Percentiles rank a stretch among this genome's conserved stretches.
These are phyloP conservation scores for Trogon surrucura DNA, from an alignment of 2,113 vertebrate genomes.

Conservation along the genomic window DNA sequence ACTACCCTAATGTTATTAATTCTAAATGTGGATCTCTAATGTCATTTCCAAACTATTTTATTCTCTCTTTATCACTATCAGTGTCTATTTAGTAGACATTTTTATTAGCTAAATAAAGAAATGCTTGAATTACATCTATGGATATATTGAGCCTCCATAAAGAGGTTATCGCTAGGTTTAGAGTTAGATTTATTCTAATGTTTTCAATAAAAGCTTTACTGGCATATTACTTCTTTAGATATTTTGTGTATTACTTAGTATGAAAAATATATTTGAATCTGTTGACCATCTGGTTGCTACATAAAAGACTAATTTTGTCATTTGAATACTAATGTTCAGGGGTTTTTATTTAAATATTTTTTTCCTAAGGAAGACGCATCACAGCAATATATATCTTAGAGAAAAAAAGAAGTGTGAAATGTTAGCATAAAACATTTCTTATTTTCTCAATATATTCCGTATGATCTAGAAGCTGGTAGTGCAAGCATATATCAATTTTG, in stretches of 20 bases:
- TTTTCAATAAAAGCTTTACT: background rate
- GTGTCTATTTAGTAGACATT: background rate
- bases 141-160: background rate
- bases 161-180: background rate
- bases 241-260: background rate
- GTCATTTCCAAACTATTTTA: background rate
- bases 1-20: background rate
- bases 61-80: slow-evolving; percentile 27
- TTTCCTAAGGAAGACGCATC: background rate
- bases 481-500: background rate
- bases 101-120: slow-evolving; percentile 36
- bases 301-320: background rate
- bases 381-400: background rate
- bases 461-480: background rate
- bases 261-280: background rate
- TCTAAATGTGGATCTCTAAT: background rate
- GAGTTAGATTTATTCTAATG: background rate
- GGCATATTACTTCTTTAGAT: background rate
- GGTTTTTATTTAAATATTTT: background rate
- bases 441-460: background rate
- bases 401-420: background rate
- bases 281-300: background rate
- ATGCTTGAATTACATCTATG: background rate
- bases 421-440: background rate
- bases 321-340: background rate